phyloP scores from a whole-genome alignment of 2,113 vertebrate species.

The Pelobates fuscus region DNA sequence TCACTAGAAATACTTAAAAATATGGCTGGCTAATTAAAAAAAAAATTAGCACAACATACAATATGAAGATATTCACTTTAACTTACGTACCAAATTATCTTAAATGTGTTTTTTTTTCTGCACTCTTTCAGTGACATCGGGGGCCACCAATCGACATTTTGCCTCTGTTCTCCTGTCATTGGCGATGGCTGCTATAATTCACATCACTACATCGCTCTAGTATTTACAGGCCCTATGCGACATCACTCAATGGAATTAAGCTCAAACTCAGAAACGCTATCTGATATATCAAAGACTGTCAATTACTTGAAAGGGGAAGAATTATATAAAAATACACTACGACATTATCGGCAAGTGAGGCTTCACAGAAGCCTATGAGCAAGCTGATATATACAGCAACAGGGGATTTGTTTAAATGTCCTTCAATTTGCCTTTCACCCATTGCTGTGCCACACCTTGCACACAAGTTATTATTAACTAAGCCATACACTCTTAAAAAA shows the following conservation, averaged over 20 bases:
- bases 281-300: background rate
- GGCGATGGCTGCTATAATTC: background rate
- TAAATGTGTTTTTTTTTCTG: too few relatives aligned
- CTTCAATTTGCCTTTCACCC: too few relatives aligned
- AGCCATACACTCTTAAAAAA: too few relatives aligned
- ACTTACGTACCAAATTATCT: too few relatives aligned
- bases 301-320: background rate
- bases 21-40: too few relatives aligned
- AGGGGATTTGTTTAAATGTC: background rate
- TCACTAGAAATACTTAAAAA: too few relatives aligned
- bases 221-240: background rate
- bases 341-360: background rate
- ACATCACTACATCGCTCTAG: background rate
- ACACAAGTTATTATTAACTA: too few relatives aligned
- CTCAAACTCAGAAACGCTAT: background rate
- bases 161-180: background rate
- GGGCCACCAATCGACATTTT: background rate
- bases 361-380: background rate
- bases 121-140: constrained; percentile 11
- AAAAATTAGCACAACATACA: too few relatives aligned
- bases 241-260: background rate
- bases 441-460: too few relatives aligned
- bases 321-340: too few relatives aligned
- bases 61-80: too few relatives aligned
- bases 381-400: background rate